Evolutionary conservation across 2,888 invertebrate species (phyloP).

Genomic region (Amphipyra berbera): DNA sequence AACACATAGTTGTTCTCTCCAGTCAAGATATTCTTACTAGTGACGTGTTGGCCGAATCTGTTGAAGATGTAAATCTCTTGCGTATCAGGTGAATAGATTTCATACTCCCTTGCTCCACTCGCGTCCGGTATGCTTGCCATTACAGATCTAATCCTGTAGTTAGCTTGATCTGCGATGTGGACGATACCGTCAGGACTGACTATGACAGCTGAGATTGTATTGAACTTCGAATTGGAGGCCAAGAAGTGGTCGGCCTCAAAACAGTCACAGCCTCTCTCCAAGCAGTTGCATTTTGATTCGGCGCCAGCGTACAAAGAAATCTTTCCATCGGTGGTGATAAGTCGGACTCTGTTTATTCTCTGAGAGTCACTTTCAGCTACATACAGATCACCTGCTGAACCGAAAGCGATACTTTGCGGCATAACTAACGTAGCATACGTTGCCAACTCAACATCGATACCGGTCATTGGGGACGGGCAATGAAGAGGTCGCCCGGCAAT

Average conservation of each 20-base stretch:
- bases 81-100: slow-evolving; percentile 98
- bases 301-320: slow-evolving; percentile 98
- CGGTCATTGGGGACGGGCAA: slow-evolving; percentile 95
- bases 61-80: slow-evolving; percentile 98
- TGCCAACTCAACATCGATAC: slow-evolving; percentile 95
- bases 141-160: slow-evolving; percentile 96
- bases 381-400: slow-evolving; percentile 97
- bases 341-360: slow-evolving; percentile 96
- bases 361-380: slow-evolving; percentile 99
- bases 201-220: slow-evolving; percentile 97
- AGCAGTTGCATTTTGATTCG: slow-evolving; percentile 97
- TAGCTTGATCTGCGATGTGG: slow-evolving; percentile 98
- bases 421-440: slow-evolving; percentile 97
- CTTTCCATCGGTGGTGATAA: slow-evolving; percentile 98
- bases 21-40: slow-evolving; percentile 98
- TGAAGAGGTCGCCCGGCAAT: slow-evolving; percentile 98
- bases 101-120: slow-evolving; percentile 95
- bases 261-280: slow-evolving; percentile 97
- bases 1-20: slow-evolving; percentile 98
- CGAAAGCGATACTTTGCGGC: slow-evolving; percentile 98
- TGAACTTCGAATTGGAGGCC: slow-evolving; percentile 98
- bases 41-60: slow-evolving; percentile 98
- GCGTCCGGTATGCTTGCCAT: slow-evolving; percentile 97
- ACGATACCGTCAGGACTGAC: slow-evolving; percentile 98
- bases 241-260: slow-evolving; percentile 97